A percentile compares a stretch with the other conserved stretches of the same genome.
phyloP scores from a whole-genome alignment of 2,888 invertebrate species.

The Tridacna crocea region DNA sequence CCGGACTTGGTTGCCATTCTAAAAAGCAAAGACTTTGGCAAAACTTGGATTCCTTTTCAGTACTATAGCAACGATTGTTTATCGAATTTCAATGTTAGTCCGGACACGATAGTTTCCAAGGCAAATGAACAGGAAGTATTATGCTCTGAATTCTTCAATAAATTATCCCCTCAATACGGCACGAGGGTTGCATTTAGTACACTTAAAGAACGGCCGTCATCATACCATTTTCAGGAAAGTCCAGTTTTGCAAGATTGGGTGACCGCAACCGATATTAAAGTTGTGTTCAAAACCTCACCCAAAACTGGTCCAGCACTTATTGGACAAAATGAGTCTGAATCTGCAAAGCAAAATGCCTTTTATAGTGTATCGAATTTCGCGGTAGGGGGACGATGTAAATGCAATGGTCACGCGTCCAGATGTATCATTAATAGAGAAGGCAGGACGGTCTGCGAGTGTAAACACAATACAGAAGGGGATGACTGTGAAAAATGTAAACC shows the following conservation, averaged over 20 bases:
- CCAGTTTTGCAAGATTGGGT: slow-evolving; percentile 98
- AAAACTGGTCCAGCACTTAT: slow-evolving; percentile 31
- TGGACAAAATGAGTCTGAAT: slow-evolving; percentile 63
- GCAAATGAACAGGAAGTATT: slow-evolving; percentile 99
- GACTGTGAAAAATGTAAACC: slow-evolving; percentile 99
- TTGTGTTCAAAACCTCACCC: slow-evolving; percentile 85
- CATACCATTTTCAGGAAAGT: slow-evolving; percentile 96
- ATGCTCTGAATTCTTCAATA: slow-evolving; percentile 92
- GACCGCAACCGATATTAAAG: slow-evolving; percentile 97
- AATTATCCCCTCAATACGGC: slow-evolving; percentile 80
- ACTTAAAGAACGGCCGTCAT: slow-evolving; percentile 96
- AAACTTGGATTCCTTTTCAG: slow-evolving; percentile 99
- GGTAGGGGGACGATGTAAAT: slow-evolving; percentile 99
- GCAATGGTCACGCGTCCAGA: slow-evolving; percentile 98
- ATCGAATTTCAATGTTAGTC: slow-evolving; percentile 94
- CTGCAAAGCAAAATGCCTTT: slow-evolving; percentile 77
- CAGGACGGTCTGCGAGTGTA: slow-evolving; percentile 96
- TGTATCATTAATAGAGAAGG: slow-evolving; percentile 86
- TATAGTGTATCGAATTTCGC: slow-evolving; percentile 96
- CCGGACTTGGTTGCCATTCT: slow-evolving; percentile 99
- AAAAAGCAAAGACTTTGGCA: slow-evolving; percentile 98
- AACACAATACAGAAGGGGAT: slow-evolving; percentile 98
- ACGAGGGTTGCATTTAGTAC: slow-evolving; percentile 96
- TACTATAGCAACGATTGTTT: slow-evolving; percentile 98
- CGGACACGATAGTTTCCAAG: slow-evolving; percentile 94